Evolutionary conservation across 2,113 vertebrate genomes (phyloP), one percentile per base, ranked within the genome.

Genomic region (Proterorhinus semilunaris): DNA sequence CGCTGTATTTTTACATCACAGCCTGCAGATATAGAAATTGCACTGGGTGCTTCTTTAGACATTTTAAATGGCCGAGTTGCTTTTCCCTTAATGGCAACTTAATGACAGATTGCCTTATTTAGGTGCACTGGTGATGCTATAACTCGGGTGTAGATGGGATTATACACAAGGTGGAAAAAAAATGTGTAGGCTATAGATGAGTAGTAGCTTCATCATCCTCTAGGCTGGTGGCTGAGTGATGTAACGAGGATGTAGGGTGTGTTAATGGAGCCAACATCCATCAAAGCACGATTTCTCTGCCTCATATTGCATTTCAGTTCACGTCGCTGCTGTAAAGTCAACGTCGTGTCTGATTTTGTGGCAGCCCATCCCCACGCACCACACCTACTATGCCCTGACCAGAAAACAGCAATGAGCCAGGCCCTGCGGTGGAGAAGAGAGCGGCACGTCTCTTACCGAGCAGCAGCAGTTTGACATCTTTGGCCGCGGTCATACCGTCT

Each of bases 391-490:
- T 44, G 2, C 4, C 21, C 54, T 17, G 10, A 10, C 8, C 54
- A 61, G 51, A 36, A 17, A 42, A 4, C 44, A 44, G 15, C 44
- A 61, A 1, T 9, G 36, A 44, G 12, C 42, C 62, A 36, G 69
- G 66, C 62, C 75, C 57, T 5, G 15, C 36, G 5, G 43, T 5
- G 12, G 21, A 53, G 15, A 4, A 6, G 11, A 44, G 1, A 42
- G 49, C 16, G n/a, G 1, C 27, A 27, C 47, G 62, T 67, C 9
- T 82, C 96, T 96, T 92, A 98, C 96, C 96, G 68, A 98, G 95
- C 89, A 98, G 91, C 78, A 98, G 95, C 87, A 98, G 93, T 87
- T 98, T 98, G n/a, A 98, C 96, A 70, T 96, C 96, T 90, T 96
- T 98, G 91, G 96, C 95, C 65, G 95, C 95, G 86, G 86, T 96